phyloP scores from a whole-genome alignment of 2,888 invertebrate genomes.

The Ormyrus nitidulus region DNA sequence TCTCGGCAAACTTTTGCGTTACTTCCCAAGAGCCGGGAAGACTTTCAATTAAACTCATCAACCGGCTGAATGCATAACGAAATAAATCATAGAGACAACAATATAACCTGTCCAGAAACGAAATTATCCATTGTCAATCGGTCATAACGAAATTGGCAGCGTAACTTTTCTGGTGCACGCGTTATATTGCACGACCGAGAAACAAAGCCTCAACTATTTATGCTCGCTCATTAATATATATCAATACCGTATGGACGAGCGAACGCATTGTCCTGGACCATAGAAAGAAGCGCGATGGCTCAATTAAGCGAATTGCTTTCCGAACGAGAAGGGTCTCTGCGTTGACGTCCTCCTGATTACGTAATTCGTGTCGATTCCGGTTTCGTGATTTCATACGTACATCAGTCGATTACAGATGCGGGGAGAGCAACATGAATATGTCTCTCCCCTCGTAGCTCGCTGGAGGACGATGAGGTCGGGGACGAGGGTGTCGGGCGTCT shows the following conservation, averaged over 20 bases:
- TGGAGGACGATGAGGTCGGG: not conserved
- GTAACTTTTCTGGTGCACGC: not conserved
- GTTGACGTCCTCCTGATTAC: slow-evolving; percentile 30
- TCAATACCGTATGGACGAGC: slow-evolving; percentile 13
- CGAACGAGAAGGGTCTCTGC: slow-evolving; percentile 9
- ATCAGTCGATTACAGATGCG: slow-evolving; percentile 33
- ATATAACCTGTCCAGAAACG: slow-evolving; percentile 5
- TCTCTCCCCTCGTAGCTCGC: slow-evolving; percentile 8
- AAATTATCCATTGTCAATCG: slow-evolving; percentile 25
- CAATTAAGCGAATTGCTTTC: slow-evolving; percentile 51
- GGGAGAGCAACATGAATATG: slow-evolving; percentile 22
- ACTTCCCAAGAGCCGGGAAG: slow-evolving; percentile 25
- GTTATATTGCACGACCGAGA: slow-evolving; percentile 31
- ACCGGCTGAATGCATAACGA: slow-evolving; percentile 9
- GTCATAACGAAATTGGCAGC: not conserved
- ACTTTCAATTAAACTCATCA: slow-evolving; percentile 51
- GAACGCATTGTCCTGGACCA: slow-evolving; percentile 31
- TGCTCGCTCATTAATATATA: slow-evolving; percentile 7
- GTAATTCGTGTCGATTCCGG: slow-evolving; percentile 51
- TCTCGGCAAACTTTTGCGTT: slow-evolving; percentile 19
- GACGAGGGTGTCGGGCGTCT: slow-evolving; percentile 24
- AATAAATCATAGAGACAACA: slow-evolving; percentile 26
- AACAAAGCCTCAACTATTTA: slow-evolving; percentile 34
- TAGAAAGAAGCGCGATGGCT: slow-evolving; percentile 14
- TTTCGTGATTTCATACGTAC: slow-evolving; percentile 27